Evolutionary conservation across 2,797 vertebrate genomes (phyloP).

Genomic region (Pitangus sulphuratus): DNA sequence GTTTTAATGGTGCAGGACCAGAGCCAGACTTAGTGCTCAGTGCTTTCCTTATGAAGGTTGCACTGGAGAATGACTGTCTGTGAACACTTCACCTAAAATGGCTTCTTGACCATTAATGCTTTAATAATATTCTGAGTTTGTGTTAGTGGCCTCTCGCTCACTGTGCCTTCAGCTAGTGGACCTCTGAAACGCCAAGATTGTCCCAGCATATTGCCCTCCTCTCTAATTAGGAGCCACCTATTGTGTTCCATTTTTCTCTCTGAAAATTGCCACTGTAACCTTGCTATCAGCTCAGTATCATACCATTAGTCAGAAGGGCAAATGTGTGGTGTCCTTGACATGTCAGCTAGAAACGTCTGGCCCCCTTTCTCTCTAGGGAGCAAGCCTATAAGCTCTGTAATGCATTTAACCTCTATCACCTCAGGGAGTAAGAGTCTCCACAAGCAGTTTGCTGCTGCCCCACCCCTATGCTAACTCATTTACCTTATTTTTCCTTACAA

Average conservation of each 20-base stretch:
- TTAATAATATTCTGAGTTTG: not conserved
- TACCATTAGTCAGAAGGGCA: slow-evolving; percentile 12
- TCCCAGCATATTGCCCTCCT: not conserved
- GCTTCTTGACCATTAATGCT: not conserved
- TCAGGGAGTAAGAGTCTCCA: slow-evolving; percentile 61
- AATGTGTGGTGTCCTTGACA: slow-evolving; percentile 30
- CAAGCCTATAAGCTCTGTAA: slow-evolving; percentile 57
- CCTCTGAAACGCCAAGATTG: not conserved
- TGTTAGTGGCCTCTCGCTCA: not conserved
- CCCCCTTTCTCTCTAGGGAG: slow-evolving; percentile 36
- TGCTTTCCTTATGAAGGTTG: not conserved
- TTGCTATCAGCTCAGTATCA: slow-evolving; percentile 5
- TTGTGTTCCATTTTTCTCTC: slow-evolving; percentile 9
- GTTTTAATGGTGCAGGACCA: not conserved
- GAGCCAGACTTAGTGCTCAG: not conserved
- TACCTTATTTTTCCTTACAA: slow-evolving; percentile 62
- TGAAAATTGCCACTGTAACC: not conserved
- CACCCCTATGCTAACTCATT: slow-evolving; percentile 66
- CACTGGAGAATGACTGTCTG: not conserved
- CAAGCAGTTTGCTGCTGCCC: slow-evolving; percentile 61
- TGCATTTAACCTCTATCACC: slow-evolving; percentile 69
- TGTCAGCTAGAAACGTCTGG: slow-evolving; percentile 31
- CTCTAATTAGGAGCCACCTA: slow-evolving; percentile 29
- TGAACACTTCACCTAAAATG: not conserved
- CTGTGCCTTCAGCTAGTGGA: not conserved